Percentiles rank a stretch among this genome's conserved stretches.
These are phyloP conservation scores for Pristionchus maxplancki DNA, from an alignment of 2,888 invertebrate species.

Conservation along the genomic window DNA sequence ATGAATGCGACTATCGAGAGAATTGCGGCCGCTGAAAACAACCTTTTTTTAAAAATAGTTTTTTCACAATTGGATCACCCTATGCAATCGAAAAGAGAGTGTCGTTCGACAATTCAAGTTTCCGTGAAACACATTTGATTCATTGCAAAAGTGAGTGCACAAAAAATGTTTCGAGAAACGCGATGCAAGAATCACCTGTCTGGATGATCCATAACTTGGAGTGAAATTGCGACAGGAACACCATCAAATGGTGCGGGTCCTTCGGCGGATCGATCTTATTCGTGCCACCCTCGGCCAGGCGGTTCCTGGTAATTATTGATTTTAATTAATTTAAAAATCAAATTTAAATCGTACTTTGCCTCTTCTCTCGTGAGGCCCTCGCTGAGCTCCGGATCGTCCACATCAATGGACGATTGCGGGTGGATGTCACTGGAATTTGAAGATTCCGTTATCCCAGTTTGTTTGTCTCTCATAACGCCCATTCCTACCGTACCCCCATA, in stretches of 20 bases:
- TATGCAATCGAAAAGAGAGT: no score
- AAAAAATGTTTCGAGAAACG: no score
- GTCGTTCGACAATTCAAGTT: not conserved
- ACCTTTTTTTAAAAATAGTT: not conserved
- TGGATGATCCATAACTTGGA: slow-evolving; percentile 68
- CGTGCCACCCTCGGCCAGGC: slow-evolving; percentile 62
- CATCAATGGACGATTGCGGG: slow-evolving; percentile 65
- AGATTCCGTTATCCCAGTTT: not conserved
- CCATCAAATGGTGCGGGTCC: slow-evolving; percentile 59
- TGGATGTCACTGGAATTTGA: slow-evolving; percentile 58
- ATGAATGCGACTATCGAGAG: slow-evolving; percentile 73
- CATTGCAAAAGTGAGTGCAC: no score
- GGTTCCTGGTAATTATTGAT: slow-evolving; percentile 55
- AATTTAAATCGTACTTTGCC: slow-evolving; percentile 57
- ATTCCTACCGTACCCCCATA: not conserved
- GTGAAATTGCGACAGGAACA: slow-evolving; percentile 66
- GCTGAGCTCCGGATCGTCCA: slow-evolving; percentile 61
- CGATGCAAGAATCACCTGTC: no score
- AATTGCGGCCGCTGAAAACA: slow-evolving; percentile 65
- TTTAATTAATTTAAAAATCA: not conserved
- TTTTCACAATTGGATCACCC: not conserved
- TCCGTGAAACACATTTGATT: no score
- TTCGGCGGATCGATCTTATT: slow-evolving; percentile 63
- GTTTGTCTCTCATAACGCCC: no score
- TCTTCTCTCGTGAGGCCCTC: slow-evolving; percentile 62